Evolutionary conservation across 2,113 vertebrate species (phyloP), one percentile per base, ranked within the genome.

Genomic region (Sorex araneus): DNA sequence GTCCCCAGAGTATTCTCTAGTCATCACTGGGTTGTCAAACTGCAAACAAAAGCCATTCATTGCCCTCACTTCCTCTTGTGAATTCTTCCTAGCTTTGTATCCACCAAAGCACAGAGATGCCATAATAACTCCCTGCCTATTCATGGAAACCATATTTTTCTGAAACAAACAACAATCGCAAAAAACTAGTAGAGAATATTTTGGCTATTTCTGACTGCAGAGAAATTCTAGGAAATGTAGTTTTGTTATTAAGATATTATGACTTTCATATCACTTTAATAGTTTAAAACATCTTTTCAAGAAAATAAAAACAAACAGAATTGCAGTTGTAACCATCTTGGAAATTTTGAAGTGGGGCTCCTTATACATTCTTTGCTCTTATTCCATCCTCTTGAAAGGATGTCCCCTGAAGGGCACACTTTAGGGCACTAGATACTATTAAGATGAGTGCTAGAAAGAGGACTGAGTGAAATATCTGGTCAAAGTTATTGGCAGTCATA

Each of bases 41-140:
- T 93, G 47, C 45, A 92, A 93, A 93, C 90, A 96, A 94, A 92
- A 95, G 77, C 86, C 77, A 82, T 95, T 87, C 90, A 78, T 83
- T 89, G 75, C 23, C 70, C 40, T 79, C 30, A 25, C 3, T 27
- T 89, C 69, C 50, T 93, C 54, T 90, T 57, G 69, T 5, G 71
- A 74, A 84, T 94, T 70, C 69, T 87, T 63, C 77, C 83, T 76
- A 40, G 40, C 30, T 66, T 69, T n/a, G 7, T 60, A 89, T 91
- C 11, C 15, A 84, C 67, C 75, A 70, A 74, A 69, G 43, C 28
- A 57, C 23, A 74, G 77, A 54, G 57, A 67, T 7, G 28, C 63
- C 70, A 34, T 60, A 45, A 84, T 57, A 28, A 57, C 11, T 54
- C 63, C 57, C 63, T 76, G 3, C 19, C 23, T 77, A 50, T 43